These are phyloP conservation scores for Parthenolecanium corni DNA, from an alignment of 2,888 invertebrate genomes.

Conservation along the genomic window DNA sequence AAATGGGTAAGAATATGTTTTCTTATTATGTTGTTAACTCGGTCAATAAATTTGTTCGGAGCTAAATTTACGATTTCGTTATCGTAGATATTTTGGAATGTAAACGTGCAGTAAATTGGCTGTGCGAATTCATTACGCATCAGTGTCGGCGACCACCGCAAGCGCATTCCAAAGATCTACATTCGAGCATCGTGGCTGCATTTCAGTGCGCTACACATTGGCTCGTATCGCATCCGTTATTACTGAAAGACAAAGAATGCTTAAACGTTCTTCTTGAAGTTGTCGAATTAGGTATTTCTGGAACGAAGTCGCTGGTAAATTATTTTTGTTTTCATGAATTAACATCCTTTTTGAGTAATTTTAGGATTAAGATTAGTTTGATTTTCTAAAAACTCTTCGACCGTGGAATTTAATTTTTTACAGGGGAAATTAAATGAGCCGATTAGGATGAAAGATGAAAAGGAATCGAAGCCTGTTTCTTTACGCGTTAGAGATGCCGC, in stretches of 20 bases:
- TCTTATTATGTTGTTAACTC: not conserved
- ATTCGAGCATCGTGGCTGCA: constrained; percentile 87
- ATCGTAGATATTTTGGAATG: constrained; percentile 50
- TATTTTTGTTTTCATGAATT: not conserved
- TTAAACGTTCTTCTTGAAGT: constrained; percentile 89
- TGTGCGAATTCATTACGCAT: constrained; percentile 93
- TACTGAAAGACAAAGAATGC: constrained; percentile 84
- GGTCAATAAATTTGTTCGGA: not conserved
- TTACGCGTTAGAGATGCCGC: constrained; percentile 96
- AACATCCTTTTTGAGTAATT: no score
- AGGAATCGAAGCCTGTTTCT: constrained; percentile 91
- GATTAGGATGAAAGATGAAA: constrained; percentile 87
- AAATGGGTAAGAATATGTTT: constrained; percentile 54
- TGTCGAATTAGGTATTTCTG: constrained; percentile 93
- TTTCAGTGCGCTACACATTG: constrained; percentile 84
- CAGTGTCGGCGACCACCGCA: constrained; percentile 91
- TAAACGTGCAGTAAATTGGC: constrained; percentile 88
- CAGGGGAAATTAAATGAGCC: constrained; percentile 71
- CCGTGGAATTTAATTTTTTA: constrained; percentile 19
- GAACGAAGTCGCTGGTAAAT: constrained; percentile 60
- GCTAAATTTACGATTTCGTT: not conserved
- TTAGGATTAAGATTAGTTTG: not conserved
- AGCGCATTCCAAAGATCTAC: constrained; percentile 84
- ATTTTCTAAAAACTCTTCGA: not conserved
- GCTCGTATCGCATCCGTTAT: constrained; percentile 79